Percentiles rank a stretch among this genome's conserved stretches.
phyloP scores from a whole-genome alignment of 2,797 vertebrate genomes.

The Synanceia verrucosa region DNA sequence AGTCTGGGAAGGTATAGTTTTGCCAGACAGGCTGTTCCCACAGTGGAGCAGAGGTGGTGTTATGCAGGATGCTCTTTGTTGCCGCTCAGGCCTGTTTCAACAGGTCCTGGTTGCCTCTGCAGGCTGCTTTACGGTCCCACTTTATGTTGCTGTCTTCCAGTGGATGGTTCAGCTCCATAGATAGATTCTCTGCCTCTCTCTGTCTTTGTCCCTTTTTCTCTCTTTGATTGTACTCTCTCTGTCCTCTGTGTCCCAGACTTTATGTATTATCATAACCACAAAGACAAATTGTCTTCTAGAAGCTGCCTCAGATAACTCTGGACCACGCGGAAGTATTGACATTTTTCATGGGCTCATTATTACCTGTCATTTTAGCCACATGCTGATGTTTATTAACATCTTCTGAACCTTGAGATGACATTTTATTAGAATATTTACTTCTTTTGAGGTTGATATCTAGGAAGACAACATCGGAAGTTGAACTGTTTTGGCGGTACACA shows the following conservation, averaged over 20 bases:
- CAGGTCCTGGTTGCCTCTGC: constrained; percentile 75
- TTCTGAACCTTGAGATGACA: constrained; percentile 40
- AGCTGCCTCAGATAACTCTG: constrained; percentile 43
- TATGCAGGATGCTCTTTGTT: constrained; percentile 82
- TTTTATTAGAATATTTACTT: constrained; percentile 27
- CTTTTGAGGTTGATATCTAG: constrained; percentile 26
- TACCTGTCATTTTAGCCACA: constrained; percentile 52
- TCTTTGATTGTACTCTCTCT: background rate
- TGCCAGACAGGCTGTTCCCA: constrained; percentile 49
- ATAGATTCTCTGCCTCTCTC: constrained; percentile 29
- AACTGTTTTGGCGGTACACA: constrained; percentile 11
- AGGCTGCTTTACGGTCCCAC: constrained; percentile 69
- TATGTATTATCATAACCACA: background rate
- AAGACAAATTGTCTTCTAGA: background rate
- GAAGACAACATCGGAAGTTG: constrained; percentile 30
- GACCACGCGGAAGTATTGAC: constrained; percentile 43
- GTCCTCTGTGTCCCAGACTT: no score
- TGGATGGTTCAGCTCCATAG: constrained; percentile 39
- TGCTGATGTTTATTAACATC: constrained; percentile 58
- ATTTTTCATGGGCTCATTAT: constrained; percentile 62
- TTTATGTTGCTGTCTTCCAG: constrained; percentile 76
- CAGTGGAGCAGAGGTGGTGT: constrained; percentile 67
- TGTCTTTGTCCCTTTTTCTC: background rate
- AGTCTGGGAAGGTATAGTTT: constrained; percentile 22
- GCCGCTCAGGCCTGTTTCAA: constrained; percentile 78